Percentiles rank a stretch among this genome's conserved stretches.
phyloP scores from a whole-genome alignment of 2,113 vertebrate genomes.

The Microtus ochrogaster region DNA sequence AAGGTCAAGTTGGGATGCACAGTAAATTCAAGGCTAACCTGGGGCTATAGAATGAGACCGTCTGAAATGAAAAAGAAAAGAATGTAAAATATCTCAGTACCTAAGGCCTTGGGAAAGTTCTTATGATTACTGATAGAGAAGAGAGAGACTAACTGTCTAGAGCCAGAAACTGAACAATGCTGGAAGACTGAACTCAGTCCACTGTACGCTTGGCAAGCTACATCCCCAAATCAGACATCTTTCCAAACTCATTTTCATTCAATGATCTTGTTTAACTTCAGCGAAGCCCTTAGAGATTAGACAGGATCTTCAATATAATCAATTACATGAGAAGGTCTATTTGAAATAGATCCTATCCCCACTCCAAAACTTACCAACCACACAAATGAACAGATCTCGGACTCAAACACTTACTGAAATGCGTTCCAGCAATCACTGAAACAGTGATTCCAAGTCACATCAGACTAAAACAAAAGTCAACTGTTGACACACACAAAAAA shows the following conservation, averaged over 20 bases:
- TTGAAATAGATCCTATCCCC: not conserved
- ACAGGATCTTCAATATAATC: not conserved
- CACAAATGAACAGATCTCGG: slow-evolving; percentile 13
- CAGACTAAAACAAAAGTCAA: slow-evolving; percentile 18
- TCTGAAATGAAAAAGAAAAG: not conserved
- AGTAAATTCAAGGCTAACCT: not conserved
- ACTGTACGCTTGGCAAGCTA: not conserved
- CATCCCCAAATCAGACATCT: not conserved
- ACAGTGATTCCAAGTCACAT: slow-evolving; percentile 20
- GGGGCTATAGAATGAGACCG: not conserved
- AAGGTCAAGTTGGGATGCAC: not conserved
- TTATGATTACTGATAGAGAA: not conserved
- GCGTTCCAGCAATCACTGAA: not conserved
- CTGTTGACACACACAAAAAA: not conserved
- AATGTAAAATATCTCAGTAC: not conserved
- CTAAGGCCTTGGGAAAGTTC: not conserved
- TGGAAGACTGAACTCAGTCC: not conserved
- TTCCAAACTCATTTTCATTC: slow-evolving; percentile 46
- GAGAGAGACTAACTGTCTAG: not conserved
- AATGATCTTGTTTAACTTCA: slow-evolving; percentile 31
- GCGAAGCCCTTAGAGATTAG: not conserved
- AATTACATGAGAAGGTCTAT: not conserved
- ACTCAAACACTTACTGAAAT: slow-evolving; percentile 19
- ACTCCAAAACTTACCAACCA: slow-evolving; percentile 31
- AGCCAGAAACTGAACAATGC: not conserved